Evolutionary conservation across 2,888 invertebrate species (phyloP), one percentile per base, ranked within the genome.

Genomic region (Caenorhabditis sulstoni): DNA sequence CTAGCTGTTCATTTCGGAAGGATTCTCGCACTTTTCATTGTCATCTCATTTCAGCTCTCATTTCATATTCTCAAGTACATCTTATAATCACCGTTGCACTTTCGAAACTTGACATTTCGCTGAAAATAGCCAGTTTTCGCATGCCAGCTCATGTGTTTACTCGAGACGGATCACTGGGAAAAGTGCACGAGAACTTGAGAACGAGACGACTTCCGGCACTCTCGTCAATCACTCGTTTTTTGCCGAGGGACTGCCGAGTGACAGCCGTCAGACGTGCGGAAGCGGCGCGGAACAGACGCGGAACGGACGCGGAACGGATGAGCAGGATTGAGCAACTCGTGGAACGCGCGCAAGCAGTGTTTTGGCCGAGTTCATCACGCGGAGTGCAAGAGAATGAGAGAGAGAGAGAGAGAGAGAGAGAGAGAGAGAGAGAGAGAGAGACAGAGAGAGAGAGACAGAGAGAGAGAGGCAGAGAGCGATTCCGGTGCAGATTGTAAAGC

Each of bases 401-500:
- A 29, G 29, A 29, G 29, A 7, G 7, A 3, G 29, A 3, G 29
- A 7, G 7, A 29, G 29, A 29, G n/a, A 29, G 29, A 29, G 29
- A 29, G 9, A 8, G 53, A 23, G 18, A 65, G 45, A 7, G 0
- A n/a, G n/a, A n/a, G n/a, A n/a, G n/a, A n/a, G n/a, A n/a, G 7
- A 29, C 4, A 29, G 29, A 7, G 7, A 3, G 29, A 3, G 29
- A 7, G 7, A 29, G 29, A 29, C n/a, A 29, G 29, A 29, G 29
- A 29, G 9, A 8, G 53, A 23, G 18, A 65, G 45, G 12, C 5
- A n/a, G n/a, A n/a, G n/a, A n/a, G n/a, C n/a, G n/a, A n/a, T n/a
- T n/a, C 18, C 39, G 53, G 68, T 68, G 68, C 68, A 68, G 39
- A 35, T 44, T 68, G 68, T 68, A 68, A 68, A 57, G 59, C 61